Percentiles rank a stretch among this genome's conserved stretches.
Conservation (phyloP, 2,113 vertebrate species). For the Ellobius talpinus region DNA sequence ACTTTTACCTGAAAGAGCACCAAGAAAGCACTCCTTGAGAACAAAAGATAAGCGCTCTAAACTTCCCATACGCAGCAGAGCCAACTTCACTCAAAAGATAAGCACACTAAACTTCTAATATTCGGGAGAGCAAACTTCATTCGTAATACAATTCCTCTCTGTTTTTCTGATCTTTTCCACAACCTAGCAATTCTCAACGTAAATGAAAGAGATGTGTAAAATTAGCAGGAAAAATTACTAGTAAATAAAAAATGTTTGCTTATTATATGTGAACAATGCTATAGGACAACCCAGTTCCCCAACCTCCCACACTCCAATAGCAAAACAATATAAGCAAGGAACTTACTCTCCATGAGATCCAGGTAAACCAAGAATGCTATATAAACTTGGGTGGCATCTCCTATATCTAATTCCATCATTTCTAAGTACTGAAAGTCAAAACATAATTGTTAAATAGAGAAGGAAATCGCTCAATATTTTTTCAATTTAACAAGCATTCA, state of each 20-base stretch:
- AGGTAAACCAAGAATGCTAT: conserved; percentile 95
- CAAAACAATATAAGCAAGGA: conserved; percentile 60
- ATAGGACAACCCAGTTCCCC: background rate
- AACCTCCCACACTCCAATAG: background rate
- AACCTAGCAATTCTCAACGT: background rate
- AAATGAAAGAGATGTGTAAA: conserved; percentile 31
- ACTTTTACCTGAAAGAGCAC: conserved; percentile 86
- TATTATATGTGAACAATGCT: background rate
- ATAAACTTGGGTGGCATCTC: conserved; percentile 91
- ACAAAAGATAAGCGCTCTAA: conserved; percentile 44
- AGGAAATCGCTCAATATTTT: conserved; percentile 59
- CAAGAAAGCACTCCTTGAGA: conserved; percentile 48
- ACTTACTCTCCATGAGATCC: conserved; percentile 95
- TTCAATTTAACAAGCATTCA: conserved; percentile 56
- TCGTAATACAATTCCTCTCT: background rate
- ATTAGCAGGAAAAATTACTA: conserved; percentile 37
- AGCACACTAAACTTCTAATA: conserved; percentile 33
- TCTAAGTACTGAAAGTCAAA: conserved; percentile 90
- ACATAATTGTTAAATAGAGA: conserved; percentile 40
- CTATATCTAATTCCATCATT: conserved; percentile 92
- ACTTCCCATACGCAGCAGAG: background rate
- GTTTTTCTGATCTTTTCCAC: background rate
- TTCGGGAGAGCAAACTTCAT: background rate
- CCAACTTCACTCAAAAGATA: background rate
- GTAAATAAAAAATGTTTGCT: background rate